These are phyloP conservation scores for Acleris holmiana DNA, from an alignment of 2,888 invertebrate genomes.

Conservation along the genomic window DNA sequence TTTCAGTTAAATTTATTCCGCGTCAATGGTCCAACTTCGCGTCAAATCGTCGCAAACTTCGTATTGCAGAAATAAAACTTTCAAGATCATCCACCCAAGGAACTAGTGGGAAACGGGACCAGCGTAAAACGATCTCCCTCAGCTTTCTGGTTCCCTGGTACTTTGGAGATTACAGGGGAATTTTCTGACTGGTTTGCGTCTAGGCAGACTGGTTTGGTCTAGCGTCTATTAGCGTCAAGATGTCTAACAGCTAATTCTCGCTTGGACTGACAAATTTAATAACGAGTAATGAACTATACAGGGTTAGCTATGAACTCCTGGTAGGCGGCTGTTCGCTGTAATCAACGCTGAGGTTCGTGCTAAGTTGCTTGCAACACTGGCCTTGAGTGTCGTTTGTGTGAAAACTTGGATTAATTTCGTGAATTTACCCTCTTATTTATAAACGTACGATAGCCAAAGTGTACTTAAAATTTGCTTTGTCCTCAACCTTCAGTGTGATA, in stretches of 20 bases:
- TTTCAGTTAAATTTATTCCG: constrained; percentile 21
- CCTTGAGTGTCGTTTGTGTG: no score
- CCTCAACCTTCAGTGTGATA: no score
- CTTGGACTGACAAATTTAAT: constrained; percentile 71
- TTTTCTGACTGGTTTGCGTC: constrained; percentile 44
- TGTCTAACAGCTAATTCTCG: constrained; percentile 63
- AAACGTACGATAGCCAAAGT: no score
- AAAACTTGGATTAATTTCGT: no score
- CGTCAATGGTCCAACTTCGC: constrained; percentile 18
- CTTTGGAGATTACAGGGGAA: constrained; percentile 38
- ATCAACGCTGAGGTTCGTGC: constrained; percentile 14
- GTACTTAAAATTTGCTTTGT: no score
- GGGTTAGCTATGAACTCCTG: constrained; percentile 26
- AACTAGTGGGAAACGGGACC: constrained; percentile 57
- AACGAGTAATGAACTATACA: constrained; percentile 60
- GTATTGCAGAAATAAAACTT: constrained; percentile 59
- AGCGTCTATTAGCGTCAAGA: constrained; percentile 70
- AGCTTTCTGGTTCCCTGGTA: constrained; percentile 36
- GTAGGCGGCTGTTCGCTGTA: constrained; percentile 21
- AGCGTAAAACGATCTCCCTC: constrained; percentile 45
- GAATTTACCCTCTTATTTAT: no score
- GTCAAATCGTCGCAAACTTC: constrained; percentile 24
- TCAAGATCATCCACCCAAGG: constrained; percentile 53
- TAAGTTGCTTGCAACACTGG: not conserved
- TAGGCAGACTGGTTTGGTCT: constrained; percentile 47